Conservation (phyloP, 2,888 invertebrate species). For the Pseudococcus longispinus region DNA sequence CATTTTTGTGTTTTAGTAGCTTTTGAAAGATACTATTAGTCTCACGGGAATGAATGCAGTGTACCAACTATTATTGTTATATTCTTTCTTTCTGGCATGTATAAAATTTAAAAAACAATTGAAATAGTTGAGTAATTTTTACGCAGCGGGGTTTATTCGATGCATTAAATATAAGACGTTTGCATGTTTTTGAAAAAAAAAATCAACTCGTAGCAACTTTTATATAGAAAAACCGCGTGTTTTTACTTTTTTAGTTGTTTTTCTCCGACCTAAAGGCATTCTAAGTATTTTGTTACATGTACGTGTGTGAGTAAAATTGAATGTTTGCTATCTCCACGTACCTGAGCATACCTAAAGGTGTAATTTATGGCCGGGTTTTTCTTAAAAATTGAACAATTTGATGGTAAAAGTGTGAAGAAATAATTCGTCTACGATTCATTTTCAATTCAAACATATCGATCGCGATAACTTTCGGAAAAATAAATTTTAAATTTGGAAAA, state of each 20-base stretch:
- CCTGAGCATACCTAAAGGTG: background rate
- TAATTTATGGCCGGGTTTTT: background rate
- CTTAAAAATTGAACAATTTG: background rate
- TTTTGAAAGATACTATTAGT: background rate
- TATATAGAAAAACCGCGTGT: background rate
- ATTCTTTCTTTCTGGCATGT: background rate
- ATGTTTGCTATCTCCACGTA: background rate
- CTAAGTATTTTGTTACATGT: background rate
- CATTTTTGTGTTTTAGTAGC: background rate
- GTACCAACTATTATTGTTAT: background rate
- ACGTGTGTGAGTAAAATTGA: background rate
- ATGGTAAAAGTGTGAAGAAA: background rate
- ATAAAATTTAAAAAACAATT: background rate
- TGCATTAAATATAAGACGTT: background rate
- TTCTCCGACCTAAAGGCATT: background rate
- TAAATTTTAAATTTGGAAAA: background rate
- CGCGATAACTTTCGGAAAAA: background rate
- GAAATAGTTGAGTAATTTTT: background rate
- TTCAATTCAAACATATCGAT: background rate
- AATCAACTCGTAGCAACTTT: background rate
- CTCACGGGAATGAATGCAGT: background rate
- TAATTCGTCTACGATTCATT: background rate
- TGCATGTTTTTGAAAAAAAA: background rate
- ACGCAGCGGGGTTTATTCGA: background rate
- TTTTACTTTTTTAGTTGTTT: background rate